These are phyloP conservation scores for Trilocha varians DNA, from an alignment of 2,888 invertebrate species.

Conservation along the genomic window DNA sequence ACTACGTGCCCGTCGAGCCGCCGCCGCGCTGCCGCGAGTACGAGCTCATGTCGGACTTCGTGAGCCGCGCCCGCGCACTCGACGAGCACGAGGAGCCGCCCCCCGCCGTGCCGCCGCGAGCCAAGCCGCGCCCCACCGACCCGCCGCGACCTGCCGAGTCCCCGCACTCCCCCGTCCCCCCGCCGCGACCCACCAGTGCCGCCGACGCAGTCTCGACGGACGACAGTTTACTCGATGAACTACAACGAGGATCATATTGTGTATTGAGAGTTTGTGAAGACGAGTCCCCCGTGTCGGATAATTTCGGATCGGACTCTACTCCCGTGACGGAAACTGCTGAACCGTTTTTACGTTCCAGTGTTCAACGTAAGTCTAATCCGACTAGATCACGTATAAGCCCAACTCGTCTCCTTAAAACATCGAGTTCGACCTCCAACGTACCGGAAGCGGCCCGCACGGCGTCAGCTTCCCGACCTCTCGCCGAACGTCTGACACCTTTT, in stretches of 20 bases:
- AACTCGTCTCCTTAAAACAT: constrained; percentile 48
- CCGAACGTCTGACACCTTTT: constrained; percentile 63
- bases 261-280: constrained; percentile 59
- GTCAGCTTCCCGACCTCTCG: constrained; percentile 38
- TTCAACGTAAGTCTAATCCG: constrained; percentile 63
- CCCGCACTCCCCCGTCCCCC: constrained; percentile 55
- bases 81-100: constrained; percentile 33
- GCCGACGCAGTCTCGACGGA: constrained; percentile 42
- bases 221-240: constrained; percentile 60
- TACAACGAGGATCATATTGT: constrained; percentile 54
- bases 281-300: constrained; percentile 31
- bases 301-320: constrained; percentile 15
- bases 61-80: constrained; percentile 33
- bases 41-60: constrained; percentile 61
- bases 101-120: constrained; percentile 46
- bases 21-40: constrained; percentile 49
- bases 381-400: constrained; percentile 44
- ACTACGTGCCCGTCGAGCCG: constrained; percentile 40
- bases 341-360: constrained; percentile 52
- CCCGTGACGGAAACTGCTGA: constrained; percentile 21
- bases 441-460: constrained; percentile 49
- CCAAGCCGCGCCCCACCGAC: constrained; percentile 20
- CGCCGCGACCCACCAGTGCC: constrained; percentile 68
- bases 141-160: constrained; percentile 48
- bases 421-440: constrained; percentile 62